Base-by-base conservation (phyloP, 2,888 invertebrate species). In the Leptopilina myrica region DNA sequence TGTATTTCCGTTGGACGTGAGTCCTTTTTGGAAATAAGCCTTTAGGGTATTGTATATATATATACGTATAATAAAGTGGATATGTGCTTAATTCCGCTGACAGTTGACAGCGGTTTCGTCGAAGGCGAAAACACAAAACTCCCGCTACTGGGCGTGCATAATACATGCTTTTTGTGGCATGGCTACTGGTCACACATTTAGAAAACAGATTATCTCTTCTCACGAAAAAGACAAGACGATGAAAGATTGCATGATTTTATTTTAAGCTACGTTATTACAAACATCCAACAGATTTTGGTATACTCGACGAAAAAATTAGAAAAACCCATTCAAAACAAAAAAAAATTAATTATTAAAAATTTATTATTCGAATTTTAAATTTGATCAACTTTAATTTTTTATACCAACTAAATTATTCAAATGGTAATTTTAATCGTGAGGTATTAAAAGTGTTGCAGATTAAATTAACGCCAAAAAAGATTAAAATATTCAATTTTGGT, bases 1-100 rank as follows among this genome's bases (percentile, higher is more conserved):
- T 77, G 81, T 79, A 82, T 83, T 80, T 78, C 76, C 80, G 77
- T 81, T 78, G 81, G 76, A 85, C 85, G 86, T 85, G 86, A 85
- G 83, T 82, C 81, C 83, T 85, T 85, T 86, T 83, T 79, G 76
- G 81, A 86, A 85, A 84, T 82, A 62, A 64, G 62, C 62, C 59
- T 40, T 75, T 77, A 64, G 43, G 76, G 53, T 40, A 64, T 49
- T 33, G 33, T 33, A 33, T 33, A 33, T 33, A 33, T 33, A 33
- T 33, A 33, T 33, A 33, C 5, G 33, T 33, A 33, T 33, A 33
- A 49, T 49, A 20, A 64, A 64, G 20, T 75, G 53, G 20, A 40
- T 53, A 64, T 43, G 59, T 59, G 14, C 65, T 56, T 66, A 46
- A 69, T 14, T 78, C 69, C 43, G 46, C 69, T 64, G 78, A 69